These are phyloP conservation scores for Drosophila punjabiensis DNA, from an alignment of 1,140 invertebrate genomes.

Conservation along the genomic window DNA sequence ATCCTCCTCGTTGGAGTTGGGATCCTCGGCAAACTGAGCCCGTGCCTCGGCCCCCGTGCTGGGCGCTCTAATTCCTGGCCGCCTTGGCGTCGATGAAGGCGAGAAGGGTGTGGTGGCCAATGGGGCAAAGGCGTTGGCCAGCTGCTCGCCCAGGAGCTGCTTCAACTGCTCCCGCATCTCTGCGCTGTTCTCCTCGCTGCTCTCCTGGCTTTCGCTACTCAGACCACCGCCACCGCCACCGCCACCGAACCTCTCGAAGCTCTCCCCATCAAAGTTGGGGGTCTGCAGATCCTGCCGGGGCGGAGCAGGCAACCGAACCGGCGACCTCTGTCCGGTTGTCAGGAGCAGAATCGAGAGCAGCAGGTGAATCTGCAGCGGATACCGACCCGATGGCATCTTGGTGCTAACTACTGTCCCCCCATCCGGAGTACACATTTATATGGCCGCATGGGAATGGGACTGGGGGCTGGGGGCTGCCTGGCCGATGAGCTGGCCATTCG, in stretches of 20 bases:
- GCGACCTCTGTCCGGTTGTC: slow-evolving; percentile 2
- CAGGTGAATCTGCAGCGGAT: slow-evolving; percentile 24
- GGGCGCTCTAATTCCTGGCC: slow-evolving; percentile 56
- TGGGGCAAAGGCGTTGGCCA: slow-evolving; percentile 56
- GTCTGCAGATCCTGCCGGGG: slow-evolving; percentile 29
- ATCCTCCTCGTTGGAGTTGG: slow-evolving; percentile 7
- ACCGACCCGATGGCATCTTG: slow-evolving; percentile 40
- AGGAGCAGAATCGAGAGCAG: slow-evolving; percentile 15
- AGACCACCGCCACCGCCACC: too few relatives aligned
- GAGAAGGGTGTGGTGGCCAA: slow-evolving; percentile 47
- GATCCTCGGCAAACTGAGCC: slow-evolving; percentile 38
- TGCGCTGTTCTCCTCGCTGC: slow-evolving; percentile 14
- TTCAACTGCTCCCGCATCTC: slow-evolving; percentile 51
- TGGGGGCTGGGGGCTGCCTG: not conserved
- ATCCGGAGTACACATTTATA: slow-evolving; percentile 27
- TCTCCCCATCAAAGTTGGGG: slow-evolving; percentile 40
- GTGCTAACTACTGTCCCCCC: slow-evolving; percentile 23
- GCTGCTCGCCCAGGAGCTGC: slow-evolving; percentile 53
- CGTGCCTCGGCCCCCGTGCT: slow-evolving; percentile 33
- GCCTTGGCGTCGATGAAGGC: slow-evolving; percentile 18
- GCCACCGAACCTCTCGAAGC: slow-evolving; percentile 35
- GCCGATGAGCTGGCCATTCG: slow-evolving; percentile 18
- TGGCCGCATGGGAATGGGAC: not conserved
- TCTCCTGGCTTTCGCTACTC: slow-evolving; percentile 17
- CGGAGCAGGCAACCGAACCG: slow-evolving; percentile 9